These are phyloP conservation scores for Ceratina calcarata DNA, from an alignment of 1,140 invertebrate genomes.

Conservation along the genomic window DNA sequence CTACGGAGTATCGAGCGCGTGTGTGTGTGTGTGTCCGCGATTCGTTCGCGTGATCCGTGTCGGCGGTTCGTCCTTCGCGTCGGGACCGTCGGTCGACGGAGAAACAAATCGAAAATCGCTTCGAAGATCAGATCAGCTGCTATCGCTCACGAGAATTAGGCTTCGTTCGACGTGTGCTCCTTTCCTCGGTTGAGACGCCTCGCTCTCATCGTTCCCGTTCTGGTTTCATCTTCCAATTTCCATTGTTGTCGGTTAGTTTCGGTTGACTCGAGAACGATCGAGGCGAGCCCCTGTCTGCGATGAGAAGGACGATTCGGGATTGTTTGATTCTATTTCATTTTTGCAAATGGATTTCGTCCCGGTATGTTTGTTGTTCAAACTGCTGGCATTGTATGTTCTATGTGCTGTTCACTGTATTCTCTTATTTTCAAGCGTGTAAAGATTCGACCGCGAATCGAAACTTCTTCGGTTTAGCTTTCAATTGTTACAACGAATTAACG, in stretches of 20 bases:
- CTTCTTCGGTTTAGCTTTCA: background rate
- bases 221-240: background rate
- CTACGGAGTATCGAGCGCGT: slow-evolving; percentile 22
- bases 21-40: background rate
- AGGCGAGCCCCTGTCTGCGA: slow-evolving; percentile 45
- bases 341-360: slow-evolving; percentile 9
- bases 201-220: background rate
- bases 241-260: background rate
- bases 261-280: slow-evolving; percentile 15
- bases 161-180: background rate
- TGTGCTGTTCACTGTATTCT: background rate
- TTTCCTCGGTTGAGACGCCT: slow-evolving; percentile 1
- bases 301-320: slow-evolving; percentile 51
- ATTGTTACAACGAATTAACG: slow-evolving; percentile 1
- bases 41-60: slow-evolving; percentile 39
- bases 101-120: slow-evolving; percentile 52
- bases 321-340: background rate
- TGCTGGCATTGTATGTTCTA: slow-evolving; percentile 28
- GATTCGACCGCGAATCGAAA: background rate
- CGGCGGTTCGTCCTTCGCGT: slow-evolving; percentile 53
- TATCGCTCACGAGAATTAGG: slow-evolving; percentile 10
- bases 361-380: slow-evolving; percentile 12
- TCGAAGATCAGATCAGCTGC: background rate
- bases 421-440: background rate
- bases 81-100: slow-evolving; percentile 58